Conservation (phyloP, 2,797 vertebrate genomes). For the Hippocampus kuda region DNA sequence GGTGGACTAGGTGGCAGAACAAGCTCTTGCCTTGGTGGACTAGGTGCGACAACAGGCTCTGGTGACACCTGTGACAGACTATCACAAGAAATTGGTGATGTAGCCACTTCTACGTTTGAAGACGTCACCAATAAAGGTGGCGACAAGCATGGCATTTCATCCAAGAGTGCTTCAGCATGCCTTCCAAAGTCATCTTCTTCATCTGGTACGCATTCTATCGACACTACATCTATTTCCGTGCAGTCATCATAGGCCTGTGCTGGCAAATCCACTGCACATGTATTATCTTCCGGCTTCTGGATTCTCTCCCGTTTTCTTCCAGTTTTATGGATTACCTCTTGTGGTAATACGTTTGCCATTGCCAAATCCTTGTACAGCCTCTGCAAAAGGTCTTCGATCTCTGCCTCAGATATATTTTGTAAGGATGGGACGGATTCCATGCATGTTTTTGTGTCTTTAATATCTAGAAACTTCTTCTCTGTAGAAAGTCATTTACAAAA, state of each 20-base stretch:
- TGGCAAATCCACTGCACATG: not conserved
- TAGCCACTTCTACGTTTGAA: not conserved
- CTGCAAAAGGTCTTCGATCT: slow-evolving; percentile 3
- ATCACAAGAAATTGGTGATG: not conserved
- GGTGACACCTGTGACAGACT: not conserved
- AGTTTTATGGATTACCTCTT: not conserved
- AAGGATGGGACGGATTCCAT: slow-evolving; percentile 1
- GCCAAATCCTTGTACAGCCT: slow-evolving; percentile 3
- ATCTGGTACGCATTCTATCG: not conserved
- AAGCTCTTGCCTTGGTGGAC: not conserved
- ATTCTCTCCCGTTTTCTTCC: no score
- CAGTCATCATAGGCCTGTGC: not conserved
- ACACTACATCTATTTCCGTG: not conserved
- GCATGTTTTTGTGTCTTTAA: not conserved
- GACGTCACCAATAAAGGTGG: not conserved
- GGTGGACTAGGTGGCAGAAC: not conserved
- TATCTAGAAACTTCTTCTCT: slow-evolving; percentile 4
- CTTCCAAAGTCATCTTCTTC: not conserved
- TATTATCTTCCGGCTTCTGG: not conserved
- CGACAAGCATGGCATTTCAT: not conserved
- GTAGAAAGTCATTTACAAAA: slow-evolving; percentile 4
- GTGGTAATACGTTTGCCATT: slow-evolving; percentile 1
- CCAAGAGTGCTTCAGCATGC: not conserved
- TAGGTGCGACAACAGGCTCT: not conserved
- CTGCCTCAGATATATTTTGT: slow-evolving; percentile 5